Evolutionary conservation across 2,888 invertebrate genomes (phyloP).

Genomic region (Pollenia amentaria): DNA sequence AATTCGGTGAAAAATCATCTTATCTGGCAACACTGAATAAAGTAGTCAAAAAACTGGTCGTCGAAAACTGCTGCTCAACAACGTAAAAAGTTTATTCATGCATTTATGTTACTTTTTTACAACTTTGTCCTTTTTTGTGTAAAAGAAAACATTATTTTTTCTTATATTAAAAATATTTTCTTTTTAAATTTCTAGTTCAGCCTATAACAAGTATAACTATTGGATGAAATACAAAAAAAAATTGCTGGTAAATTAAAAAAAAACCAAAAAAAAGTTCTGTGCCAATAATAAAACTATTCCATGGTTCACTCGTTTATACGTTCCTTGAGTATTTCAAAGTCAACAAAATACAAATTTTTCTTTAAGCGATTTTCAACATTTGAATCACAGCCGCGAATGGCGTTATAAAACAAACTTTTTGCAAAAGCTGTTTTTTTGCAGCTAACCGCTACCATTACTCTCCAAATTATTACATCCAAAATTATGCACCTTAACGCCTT

Average conservation of each 20-base stretch:
- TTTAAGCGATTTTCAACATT: conserved; percentile 46
- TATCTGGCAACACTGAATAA: neutral
- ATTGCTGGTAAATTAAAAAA: neutral
- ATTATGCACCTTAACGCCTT: no score
- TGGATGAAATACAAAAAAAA: conserved; percentile 7
- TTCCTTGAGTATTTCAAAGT: conserved; percentile 23
- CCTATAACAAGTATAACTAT: neutral
- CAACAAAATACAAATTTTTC: conserved; percentile 42
- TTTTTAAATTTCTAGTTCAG: conserved; percentile 9
- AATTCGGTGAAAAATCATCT: no score
- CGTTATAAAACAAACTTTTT: no score
- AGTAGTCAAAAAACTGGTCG: neutral
- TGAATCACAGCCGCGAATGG: no score
- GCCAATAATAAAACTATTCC: neutral
- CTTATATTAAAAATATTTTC: conserved; percentile 9
- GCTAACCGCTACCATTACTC: no score
- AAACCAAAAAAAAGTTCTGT: neutral
- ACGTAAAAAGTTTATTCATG: conserved; percentile 35
- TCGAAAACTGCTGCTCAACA: neutral
- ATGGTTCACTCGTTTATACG: neutral
- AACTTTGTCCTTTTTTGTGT: neutral
- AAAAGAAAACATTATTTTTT: neutral
- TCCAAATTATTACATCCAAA: no score
- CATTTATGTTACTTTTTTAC: conserved; percentile 8
- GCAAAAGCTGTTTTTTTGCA: no score